These are phyloP conservation scores for Agrypnus murinus DNA, from an alignment of 2,888 invertebrate genomes.

Conservation along the genomic window DNA sequence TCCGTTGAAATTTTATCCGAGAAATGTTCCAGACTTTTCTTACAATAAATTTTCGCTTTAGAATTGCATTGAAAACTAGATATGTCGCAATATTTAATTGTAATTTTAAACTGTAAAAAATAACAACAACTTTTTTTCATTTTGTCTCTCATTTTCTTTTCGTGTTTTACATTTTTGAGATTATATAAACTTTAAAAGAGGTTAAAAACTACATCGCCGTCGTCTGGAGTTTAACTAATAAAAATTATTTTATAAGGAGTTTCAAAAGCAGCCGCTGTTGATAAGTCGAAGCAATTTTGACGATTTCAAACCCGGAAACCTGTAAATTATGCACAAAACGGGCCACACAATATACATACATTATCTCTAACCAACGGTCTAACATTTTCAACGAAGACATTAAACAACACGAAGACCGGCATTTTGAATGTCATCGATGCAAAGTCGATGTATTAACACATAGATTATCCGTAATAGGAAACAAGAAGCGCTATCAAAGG, in stretches of 20 bases:
- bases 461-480: conserved; percentile 54
- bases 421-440: conserved; percentile 44
- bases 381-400: conserved; percentile 40
- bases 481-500: conserved; percentile 50
- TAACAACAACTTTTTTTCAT: background rate
- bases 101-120: background rate
- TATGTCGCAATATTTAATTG: background rate
- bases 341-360: conserved; percentile 27
- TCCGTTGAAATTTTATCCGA: conserved; percentile 37
- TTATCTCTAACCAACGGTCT: conserved; percentile 43
- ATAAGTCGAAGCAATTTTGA: conserved; percentile 9
- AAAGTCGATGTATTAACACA: conserved; percentile 48
- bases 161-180: background rate
- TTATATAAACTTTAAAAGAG: conserved; percentile 2
- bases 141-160: too few relatives aligned
- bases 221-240: background rate
- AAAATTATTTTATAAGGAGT: conserved; percentile 14
- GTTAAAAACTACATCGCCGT: conserved; percentile 1
- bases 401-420: conserved; percentile 42
- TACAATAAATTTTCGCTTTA: conserved; percentile 6
- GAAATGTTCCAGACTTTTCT: conserved; percentile 39
- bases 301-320: conserved; percentile 24
- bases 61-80: background rate
- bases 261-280: conserved; percentile 18
- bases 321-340: conserved; percentile 39